Evolutionary conservation across 2,113 vertebrate species (phyloP).

Genomic region (Sterrhoptilus dennistouni): DNA sequence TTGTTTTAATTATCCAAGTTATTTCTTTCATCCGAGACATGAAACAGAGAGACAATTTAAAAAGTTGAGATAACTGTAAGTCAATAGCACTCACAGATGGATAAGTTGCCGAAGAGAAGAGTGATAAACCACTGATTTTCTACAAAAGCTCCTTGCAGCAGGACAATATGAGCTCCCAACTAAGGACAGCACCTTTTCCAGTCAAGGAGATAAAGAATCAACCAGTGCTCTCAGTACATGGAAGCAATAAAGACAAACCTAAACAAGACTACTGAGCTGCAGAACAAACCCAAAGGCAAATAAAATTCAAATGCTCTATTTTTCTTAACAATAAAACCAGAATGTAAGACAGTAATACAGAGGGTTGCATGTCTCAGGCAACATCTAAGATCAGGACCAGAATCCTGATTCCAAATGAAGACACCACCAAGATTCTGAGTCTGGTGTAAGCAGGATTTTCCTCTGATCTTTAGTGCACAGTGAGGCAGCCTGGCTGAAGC

Average conservation of each 20-base stretch:
- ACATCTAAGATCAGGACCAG: background rate
- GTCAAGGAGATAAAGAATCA: background rate
- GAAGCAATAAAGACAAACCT: background rate
- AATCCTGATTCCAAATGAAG: background rate
- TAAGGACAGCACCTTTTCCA: background rate
- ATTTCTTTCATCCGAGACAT: background rate
- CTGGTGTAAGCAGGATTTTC: background rate
- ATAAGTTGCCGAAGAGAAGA: background rate
- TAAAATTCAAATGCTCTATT: background rate
- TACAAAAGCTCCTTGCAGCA: background rate
- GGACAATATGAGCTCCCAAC: background rate
- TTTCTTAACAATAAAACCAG: background rate
- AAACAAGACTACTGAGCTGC: background rate
- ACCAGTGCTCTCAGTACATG: background rate
- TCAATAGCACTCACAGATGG: rapidly evolving
- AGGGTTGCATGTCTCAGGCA: background rate
- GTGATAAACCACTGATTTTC: background rate
- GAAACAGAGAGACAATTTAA: background rate
- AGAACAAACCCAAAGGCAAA: slow-evolving; percentile 14
- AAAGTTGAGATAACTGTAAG: background rate
- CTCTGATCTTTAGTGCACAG: background rate
- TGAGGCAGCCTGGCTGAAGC: background rate
- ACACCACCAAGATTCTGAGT: background rate
- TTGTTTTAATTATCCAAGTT: background rate
- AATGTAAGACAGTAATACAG: background rate